Evolutionary conservation across 2,113 vertebrate species (phyloP).

Genomic region (Pagrus major): DNA sequence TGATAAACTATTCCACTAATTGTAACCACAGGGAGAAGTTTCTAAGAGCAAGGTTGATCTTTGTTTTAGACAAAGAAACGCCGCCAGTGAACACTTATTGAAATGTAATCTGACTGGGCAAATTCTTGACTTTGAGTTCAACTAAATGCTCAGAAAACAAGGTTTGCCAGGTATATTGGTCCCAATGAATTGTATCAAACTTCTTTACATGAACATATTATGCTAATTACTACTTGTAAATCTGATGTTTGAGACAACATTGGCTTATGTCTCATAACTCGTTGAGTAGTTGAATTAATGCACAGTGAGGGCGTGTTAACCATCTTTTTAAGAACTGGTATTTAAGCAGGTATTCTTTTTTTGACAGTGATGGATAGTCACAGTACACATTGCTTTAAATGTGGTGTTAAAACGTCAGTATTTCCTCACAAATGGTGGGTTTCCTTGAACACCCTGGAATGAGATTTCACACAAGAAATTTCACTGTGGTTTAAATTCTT

Average conservation of each 20-base stretch:
- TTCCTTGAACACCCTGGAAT: constrained; percentile 30
- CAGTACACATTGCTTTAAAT: constrained; percentile 74
- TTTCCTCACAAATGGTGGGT: constrained; percentile 52
- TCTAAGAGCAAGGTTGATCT: constrained; percentile 44
- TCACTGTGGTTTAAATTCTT: constrained; percentile 52
- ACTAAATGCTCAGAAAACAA: constrained; percentile 28
- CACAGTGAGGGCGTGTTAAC: constrained; percentile 36
- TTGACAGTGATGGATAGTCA: constrained; percentile 37
- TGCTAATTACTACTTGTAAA: constrained; percentile 26
- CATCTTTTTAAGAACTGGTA: constrained; percentile 31
- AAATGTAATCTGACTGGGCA: constrained; percentile 30
- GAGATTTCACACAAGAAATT: constrained; percentile 38
- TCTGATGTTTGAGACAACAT: constrained; percentile 48
- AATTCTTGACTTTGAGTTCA: constrained; percentile 41
- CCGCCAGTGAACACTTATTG: constrained; percentile 24
- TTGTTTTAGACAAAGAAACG: constrained; percentile 47
- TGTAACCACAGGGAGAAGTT: constrained; percentile 48
- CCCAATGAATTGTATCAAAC: constrained; percentile 22
- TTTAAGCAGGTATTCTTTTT: constrained; percentile 37
- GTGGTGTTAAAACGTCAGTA: constrained; percentile 63
- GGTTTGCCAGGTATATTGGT: constrained; percentile 33
- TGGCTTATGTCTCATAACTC: constrained; percentile 33
- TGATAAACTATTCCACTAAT: constrained; percentile 43
- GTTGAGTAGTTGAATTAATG: constrained; percentile 27
- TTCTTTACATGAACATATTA: neutral